Evolutionary conservation across 2,797 vertebrate species (phyloP).

Genomic region (Columba guinea): DNA sequence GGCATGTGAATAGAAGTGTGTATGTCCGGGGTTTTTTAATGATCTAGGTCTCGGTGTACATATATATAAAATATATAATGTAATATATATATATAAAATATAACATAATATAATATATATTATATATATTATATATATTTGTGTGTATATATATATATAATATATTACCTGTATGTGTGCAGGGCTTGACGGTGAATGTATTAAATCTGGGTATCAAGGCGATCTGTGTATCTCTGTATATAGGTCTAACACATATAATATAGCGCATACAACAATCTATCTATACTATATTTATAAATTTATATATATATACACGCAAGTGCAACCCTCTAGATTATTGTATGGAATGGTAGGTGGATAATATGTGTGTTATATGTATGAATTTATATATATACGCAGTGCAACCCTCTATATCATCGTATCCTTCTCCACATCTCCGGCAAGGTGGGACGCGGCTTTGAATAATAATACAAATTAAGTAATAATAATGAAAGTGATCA

Average conservation of each 20-base stretch:
- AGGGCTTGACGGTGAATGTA: background rate
- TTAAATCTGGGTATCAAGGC: background rate
- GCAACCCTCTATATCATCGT: too few relatives aligned
- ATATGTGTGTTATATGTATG: background rate
- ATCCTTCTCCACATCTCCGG: background rate
- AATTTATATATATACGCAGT: background rate
- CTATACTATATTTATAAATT: background rate
- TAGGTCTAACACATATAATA: fast-evolving
- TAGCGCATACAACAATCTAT: too few relatives aligned
- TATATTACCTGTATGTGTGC: background rate
- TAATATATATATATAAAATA: too few relatives aligned
- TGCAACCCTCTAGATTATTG: background rate
- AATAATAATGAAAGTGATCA: too few relatives aligned
- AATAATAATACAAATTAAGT: too few relatives aligned
- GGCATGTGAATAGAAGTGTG: background rate
- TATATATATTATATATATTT: too few relatives aligned
- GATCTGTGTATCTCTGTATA: background rate
- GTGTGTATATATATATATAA: background rate
- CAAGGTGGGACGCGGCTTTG: background rate
- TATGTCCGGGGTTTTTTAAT: background rate
- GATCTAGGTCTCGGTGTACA: background rate
- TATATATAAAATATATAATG: too few relatives aligned
- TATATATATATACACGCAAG: background rate
- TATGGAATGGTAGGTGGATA: background rate
- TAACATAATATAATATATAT: too few relatives aligned